Base-by-base conservation (phyloP, 2,888 invertebrate genomes). In the Lasioglossum pauxillum region DNA sequence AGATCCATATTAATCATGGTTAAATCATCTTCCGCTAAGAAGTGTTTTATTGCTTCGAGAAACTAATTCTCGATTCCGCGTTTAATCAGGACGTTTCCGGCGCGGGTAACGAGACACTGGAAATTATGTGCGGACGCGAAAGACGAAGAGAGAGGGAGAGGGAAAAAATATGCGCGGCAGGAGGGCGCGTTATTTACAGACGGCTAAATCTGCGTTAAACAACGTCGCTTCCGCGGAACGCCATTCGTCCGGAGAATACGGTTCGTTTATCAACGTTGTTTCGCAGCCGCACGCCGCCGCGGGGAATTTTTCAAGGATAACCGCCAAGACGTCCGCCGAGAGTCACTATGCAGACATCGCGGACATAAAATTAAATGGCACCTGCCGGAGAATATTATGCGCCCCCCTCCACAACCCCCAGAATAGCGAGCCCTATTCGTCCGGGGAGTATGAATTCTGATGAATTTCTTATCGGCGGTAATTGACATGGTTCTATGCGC, bases 301-400 rank as follows among this genome's bases (percentile, higher is more conserved):
- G 49, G 69, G 53, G 49, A 72, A 84, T 84, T 85, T 85, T 85
- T 84, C 76, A 85, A 77, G 81, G 83, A 75, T 76, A 85, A 84
- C 84, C 64, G 14, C 19, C 77, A 77, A 81, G 85, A 84, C 60
- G 81, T 67, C 72, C 41, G 76, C 49, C 69, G 76, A 71, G 84
- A 85, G 86, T 82, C 82, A 85, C 82, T 86, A 79, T 49, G 78
- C 75, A 35, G 75, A 57, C 74, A 10, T 53, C 73, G 73, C 57
- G 67, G 76, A 77, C 85, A 35, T 85, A 82, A 86, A 86, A 86
- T 86, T 82, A 88, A 84, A 84, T 82, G 75, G 75, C 69, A 57
- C 35, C 64, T 64, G 80, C 23, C 69, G 73, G 80, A 87, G 73
- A 81, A 85, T 87, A 89, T 85, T 83, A 73, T 41, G 46, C 31